phyloP scores from a whole-genome alignment of 2,113 vertebrate genomes.

The Poeciliopsis turrubarensis region DNA sequence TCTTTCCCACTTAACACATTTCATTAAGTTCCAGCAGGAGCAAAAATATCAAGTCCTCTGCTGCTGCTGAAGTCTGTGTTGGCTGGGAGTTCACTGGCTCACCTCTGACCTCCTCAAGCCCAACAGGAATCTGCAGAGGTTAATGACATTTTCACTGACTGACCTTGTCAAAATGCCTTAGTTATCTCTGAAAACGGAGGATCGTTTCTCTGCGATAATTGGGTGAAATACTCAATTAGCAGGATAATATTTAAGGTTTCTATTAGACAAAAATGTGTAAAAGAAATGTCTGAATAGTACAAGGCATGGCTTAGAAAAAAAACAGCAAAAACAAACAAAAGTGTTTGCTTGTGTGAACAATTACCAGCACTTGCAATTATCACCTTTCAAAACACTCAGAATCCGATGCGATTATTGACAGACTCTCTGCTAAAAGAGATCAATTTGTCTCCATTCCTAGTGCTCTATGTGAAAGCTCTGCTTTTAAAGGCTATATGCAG shows the following conservation, averaged over 20 bases:
- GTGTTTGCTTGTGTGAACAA: conserved; percentile 7
- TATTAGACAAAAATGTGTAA: neutral
- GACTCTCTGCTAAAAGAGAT: conserved; percentile 2
- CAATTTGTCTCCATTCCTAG: neutral
- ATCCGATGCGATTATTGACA: conserved; percentile 42
- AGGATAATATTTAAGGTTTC: conserved; percentile 23
- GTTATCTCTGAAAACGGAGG: conserved; percentile 51
- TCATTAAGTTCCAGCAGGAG: conserved; percentile 61
- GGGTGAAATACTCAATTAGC: conserved; percentile 20
- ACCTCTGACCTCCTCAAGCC: conserved; percentile 61
- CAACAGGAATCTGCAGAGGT: conserved; percentile 62
- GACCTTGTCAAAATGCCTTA: conserved; percentile 62
- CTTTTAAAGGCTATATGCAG: conserved; percentile 43
- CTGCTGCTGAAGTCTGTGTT: conserved; percentile 39
- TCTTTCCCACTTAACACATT: conserved; percentile 59
- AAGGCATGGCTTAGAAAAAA: neutral
- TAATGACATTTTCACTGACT: conserved; percentile 69
- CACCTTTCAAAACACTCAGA: conserved; percentile 21
- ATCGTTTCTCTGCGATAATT: conserved; percentile 25
- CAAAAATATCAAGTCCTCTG: conserved; percentile 58
- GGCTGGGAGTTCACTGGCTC: conserved; percentile 58
- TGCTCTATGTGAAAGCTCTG: conserved; percentile 19
- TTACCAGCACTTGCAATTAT: conserved; percentile 45
- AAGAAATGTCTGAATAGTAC: conserved; percentile 15
- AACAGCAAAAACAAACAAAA: neutral